Evolutionary conservation across 2,888 invertebrate genomes (phyloP).

Genomic region (Drosophila peninsularis): DNA sequence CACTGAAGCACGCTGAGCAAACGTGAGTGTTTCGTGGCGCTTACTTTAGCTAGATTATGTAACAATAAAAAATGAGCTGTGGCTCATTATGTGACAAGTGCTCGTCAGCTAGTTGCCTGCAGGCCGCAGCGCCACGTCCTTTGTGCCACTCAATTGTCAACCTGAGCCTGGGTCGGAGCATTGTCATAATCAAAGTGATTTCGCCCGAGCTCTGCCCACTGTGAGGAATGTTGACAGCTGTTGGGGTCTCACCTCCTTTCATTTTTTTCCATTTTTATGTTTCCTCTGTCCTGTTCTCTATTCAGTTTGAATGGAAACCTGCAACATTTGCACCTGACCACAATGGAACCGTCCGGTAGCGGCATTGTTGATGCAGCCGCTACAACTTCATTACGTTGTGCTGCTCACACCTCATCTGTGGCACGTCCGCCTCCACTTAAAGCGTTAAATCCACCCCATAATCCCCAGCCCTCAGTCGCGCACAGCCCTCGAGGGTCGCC

Average conservation of each 20-base stretch:
- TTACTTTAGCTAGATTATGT: not conserved
- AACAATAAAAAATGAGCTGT: constrained; percentile 17
- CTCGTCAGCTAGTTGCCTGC: constrained; percentile 24
- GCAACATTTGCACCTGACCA: constrained; percentile 73
- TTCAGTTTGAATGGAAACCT: constrained; percentile 52
- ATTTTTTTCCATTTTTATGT: constrained; percentile 9
- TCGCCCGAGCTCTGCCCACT: constrained; percentile 7
- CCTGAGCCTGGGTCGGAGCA: constrained; percentile 36
- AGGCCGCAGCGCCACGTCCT: constrained; percentile 21
- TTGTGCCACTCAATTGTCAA: constrained; percentile 31
- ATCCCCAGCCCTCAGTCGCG: constrained; percentile 12
- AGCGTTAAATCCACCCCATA: constrained; percentile 48
- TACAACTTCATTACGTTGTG: constrained; percentile 65
- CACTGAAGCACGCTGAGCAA: not conserved
- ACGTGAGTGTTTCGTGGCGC: not conserved
- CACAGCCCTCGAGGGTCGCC: constrained; percentile 8
- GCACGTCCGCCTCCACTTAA: constrained; percentile 9
- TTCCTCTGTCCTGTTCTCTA: constrained; percentile 21
- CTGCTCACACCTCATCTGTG: not conserved
- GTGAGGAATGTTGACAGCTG: constrained; percentile 60
- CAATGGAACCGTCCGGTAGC: constrained; percentile 46
- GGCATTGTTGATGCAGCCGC: constrained; percentile 61
- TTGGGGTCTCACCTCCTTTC: constrained; percentile 39
- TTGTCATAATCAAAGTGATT: constrained; percentile 55
- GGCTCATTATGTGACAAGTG: constrained; percentile 17